These are phyloP conservation scores for Eupelmus urozonus DNA, from an alignment of 2,888 invertebrate genomes.

Conservation along the genomic window DNA sequence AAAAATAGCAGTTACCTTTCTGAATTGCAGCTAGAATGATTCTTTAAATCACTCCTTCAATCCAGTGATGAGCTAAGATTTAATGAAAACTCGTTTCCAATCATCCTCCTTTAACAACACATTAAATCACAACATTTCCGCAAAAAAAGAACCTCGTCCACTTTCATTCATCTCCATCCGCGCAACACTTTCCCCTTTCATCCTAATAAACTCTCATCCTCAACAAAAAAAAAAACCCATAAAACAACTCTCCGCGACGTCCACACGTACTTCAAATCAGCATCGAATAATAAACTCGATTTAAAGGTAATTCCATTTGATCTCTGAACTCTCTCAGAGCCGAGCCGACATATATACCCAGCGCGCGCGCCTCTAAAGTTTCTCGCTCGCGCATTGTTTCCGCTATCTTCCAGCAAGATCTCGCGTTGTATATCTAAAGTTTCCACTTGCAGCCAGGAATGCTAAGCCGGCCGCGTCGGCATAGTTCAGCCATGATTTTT, in stretches of 20 bases:
- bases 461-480: too few relatives aligned
- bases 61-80: constrained; percentile 51
- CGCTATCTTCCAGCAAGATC: constrained; percentile 46
- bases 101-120: background rate
- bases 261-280: background rate
- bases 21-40: background rate
- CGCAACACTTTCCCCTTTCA: background rate
- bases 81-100: constrained; percentile 16
- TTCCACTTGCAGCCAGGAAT: constrained; percentile 7
- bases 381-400: constrained; percentile 40
- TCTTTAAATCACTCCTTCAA: constrained; percentile 29
- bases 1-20: too few relatives aligned
- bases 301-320: constrained; percentile 25
- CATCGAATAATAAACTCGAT: constrained; percentile 27
- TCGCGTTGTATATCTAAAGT: constrained; percentile 6
- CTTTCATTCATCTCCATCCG: background rate
- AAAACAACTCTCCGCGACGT: background rate
- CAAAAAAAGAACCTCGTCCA: too few relatives aligned
- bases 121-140: too few relatives aligned
- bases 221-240: too few relatives aligned
- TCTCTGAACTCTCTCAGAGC: background rate
- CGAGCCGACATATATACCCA: background rate
- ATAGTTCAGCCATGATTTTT: too few relatives aligned
- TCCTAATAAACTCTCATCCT: too few relatives aligned
- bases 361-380: background rate